Evolutionary conservation across 2,113 vertebrate genomes (phyloP).

Genomic region (Circaetus cinerascens): DNA sequence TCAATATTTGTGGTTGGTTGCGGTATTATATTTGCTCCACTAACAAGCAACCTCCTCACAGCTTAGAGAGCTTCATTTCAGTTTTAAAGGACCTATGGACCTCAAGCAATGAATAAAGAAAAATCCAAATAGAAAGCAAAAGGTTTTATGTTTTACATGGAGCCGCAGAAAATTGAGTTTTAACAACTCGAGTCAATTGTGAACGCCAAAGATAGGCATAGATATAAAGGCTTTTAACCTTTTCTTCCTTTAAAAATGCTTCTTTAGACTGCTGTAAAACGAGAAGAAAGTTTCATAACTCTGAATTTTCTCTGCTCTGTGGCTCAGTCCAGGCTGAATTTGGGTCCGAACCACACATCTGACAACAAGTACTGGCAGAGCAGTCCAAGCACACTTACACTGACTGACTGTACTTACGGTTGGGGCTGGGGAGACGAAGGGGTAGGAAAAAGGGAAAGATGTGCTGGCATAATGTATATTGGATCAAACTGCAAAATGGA

Average conservation of each 20-base stretch:
- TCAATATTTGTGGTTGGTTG: background rate
- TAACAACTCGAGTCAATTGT: background rate
- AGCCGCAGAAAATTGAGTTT: background rate
- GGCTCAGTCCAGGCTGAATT: background rate
- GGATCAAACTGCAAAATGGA: background rate
- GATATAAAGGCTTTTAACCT: background rate
- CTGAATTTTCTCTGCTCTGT: background rate
- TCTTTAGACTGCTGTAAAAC: background rate
- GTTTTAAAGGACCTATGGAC: background rate
- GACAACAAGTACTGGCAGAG: background rate
- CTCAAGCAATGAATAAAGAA: background rate
- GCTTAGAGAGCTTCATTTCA: background rate
- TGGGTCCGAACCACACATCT: background rate
- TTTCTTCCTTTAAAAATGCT: background rate
- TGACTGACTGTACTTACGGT: background rate
- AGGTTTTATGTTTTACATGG: background rate
- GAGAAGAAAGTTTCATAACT: background rate
- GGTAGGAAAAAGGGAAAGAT: background rate
- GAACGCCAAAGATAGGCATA: background rate
- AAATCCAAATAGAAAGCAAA: background rate
- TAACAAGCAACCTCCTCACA: background rate
- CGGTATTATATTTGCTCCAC: background rate
- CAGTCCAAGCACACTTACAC: background rate
- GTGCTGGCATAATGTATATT: background rate
- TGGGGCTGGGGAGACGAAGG: background rate